Base-by-base conservation (phyloP, 2,113 vertebrate species). In the Scomber scombrus region DNA sequence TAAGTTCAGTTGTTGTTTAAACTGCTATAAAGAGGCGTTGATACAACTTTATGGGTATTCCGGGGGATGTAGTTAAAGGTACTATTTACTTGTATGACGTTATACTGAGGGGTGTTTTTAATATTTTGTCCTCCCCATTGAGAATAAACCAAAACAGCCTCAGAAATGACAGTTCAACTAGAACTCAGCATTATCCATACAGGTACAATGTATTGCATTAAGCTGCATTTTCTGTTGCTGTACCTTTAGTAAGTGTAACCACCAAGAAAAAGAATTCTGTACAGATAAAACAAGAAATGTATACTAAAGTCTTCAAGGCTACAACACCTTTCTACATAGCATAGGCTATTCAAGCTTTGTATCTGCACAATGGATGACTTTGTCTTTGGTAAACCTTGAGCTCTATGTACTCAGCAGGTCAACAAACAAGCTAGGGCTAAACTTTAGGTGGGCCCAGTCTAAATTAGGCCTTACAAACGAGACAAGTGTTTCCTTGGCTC, bases 401-500 rank as follows among this genome's bases (percentile, higher is more conserved):
- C 23, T 54, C 16, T 77, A 11, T 84, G 34, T 54, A 61, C 55
- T 79, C 58, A 51, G 54, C 49, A 84, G 82, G 81, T 85, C 57
- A 88, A 75, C 71, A 75, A 80, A 84, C 71, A 68, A 31, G 51
- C 84, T 72, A 56, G 65, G 68, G 63, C 66, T 80, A 68, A 85
- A 72, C 63, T 86, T 88, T 74, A 82, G 75, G 81, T 91, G 84
- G 81, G 79, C 46, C 56, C 2, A 40, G 78, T 85, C 80, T 82
- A 77, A 89, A 85, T 89, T 85, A 56, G 87, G 57, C 29, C 74
- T 80, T 62, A 90, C 73, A 93, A 89, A 87, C 82, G 76, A 86
- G 87, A 88, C 84, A 80, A 94, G 89, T 91, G 89, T 93, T 91
- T 90, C 50, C 75, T 88, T 87, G 74, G 90, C 79, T 81, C 84